Base-by-base conservation (phyloP, 2,888 invertebrate species). In the Merodon equestris region DNA sequence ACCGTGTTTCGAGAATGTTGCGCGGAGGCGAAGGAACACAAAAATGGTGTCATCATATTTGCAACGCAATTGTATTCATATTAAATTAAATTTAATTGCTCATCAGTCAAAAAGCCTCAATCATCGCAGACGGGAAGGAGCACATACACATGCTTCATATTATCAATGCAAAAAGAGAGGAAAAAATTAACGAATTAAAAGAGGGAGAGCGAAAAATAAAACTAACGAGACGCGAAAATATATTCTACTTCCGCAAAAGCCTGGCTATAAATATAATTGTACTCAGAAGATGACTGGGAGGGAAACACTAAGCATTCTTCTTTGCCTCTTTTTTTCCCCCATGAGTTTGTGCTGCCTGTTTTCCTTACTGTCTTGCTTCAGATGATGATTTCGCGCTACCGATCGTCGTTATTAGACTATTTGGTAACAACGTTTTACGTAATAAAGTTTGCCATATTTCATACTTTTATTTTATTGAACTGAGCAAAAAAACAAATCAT, bases 201-300 rank as follows among this genome's bases (percentile, higher is more conserved):
- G 27, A 27, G 27, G 3, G 27, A 27, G 44, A 57, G n/a, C 45
- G 47, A 34, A 36, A 18, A 47, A 60, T n/a, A 17, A 15, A 36
- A 48, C 54, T 61, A 72, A 40, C 27, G 42, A 48, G 40, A 40
- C 14, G 56, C 48, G n/a, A 57, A 60, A 56, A 61, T 48, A 64
- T 61, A 44, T 64, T 67, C 48, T 57, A 73, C 61, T 77, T 77
- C 77, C 77, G 77, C 67, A 77, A 72, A 48, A 60, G 53, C 48
- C n/a, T 18, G 53, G 51, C 67, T 77, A 77, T 67, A 61, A 76
- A 61, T 57, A 63, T 12, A 58, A 42, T 14, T 47, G 47, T 27
- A 9, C 34, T 47, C 40, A 45, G 13, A 19, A 48, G 14, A 57
- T 71, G 51, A 47, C 56, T 19, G 38, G 13, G 42, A 60, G 27